Base-by-base conservation (phyloP, 2,113 vertebrate genomes). In the Lepus americanus region DNA sequence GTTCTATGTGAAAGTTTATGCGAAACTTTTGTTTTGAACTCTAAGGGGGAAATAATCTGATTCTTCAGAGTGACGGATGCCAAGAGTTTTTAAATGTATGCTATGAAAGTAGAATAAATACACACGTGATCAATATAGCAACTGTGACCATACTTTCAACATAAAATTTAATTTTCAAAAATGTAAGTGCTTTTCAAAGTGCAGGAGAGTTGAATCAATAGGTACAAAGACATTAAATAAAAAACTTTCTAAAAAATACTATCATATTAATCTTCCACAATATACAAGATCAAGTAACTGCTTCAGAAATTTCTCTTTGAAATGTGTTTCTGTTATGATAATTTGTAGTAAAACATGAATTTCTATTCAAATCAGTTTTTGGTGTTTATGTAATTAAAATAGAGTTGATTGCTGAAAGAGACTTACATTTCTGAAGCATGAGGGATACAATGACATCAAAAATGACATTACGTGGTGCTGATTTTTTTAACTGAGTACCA, bases 261-360 rank as follows among this genome's bases (percentile, higher is more conserved):
- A 69, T 63, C 55, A 33, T 27, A 59, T 89, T 94, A 86, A 36
- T 86, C 13, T 81, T 69, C 6, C 2, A 82, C 1, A 90, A 55
- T 77, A 70, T 36, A 73, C 19, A 81, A 11, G 82, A 29, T 88
- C 78, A 94, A 95, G 49, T 82, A 90, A 89, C 19, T 82, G 20
- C 33, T 88, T 31, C 12, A 95, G 88, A 86, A 93, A 89, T 89
- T 49, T 51, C 92, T 69, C 23, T 86, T 89, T 72, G 20, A 89
- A 77, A 82, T 82, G 33, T 31, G 12, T 61, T 77, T 78, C 36
- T 74, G 10, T 17, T 73, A n/a, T 13, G 19, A 59, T 33, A 78
- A 72, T 49, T 80, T 77, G 33, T 63, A 90, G 31, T 82, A 49
- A 86, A 87, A 67, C 69, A 8, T 69, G 36, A 25, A 69, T 67